Evolutionary conservation across 2,888 invertebrate species (phyloP).

Genomic region (Perithous albicinctus): DNA sequence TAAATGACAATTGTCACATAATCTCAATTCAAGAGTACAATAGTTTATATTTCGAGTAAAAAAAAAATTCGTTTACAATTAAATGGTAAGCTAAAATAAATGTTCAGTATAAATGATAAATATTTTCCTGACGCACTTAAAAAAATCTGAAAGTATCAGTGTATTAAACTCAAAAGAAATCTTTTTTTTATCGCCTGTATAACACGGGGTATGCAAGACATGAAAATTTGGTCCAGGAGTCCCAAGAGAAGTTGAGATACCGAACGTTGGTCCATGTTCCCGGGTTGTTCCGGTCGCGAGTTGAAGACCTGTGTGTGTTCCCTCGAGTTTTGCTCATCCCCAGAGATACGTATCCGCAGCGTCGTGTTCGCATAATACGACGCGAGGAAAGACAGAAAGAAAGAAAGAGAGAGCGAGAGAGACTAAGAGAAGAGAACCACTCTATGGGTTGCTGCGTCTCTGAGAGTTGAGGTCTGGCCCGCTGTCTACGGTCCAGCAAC

Average conservation of each 20-base stretch:
- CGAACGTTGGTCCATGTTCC: slow-evolving; percentile 17
- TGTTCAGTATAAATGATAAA: too few relatives aligned
- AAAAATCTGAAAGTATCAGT: not conserved
- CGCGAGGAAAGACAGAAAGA: not conserved
- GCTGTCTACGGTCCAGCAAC: slow-evolving; percentile 17
- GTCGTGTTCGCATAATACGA: slow-evolving; percentile 42
- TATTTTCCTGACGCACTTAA: too few relatives aligned
- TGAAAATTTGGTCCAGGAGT: slow-evolving; percentile 2
- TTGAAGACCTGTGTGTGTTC: slow-evolving; percentile 22
- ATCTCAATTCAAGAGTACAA: too few relatives aligned
- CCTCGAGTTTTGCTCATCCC: slow-evolving; percentile 46
- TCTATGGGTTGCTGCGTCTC: slow-evolving; percentile 3
- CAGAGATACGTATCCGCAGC: slow-evolving; percentile 37
- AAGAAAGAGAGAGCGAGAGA: slow-evolving; percentile 24
- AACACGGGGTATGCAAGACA: not conserved
- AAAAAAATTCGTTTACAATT: too few relatives aligned
- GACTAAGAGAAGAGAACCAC: not conserved
- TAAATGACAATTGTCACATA: too few relatives aligned
- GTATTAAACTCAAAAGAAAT: not conserved
- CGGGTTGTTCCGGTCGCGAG: slow-evolving; percentile 25
- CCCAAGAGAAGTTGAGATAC: not conserved
- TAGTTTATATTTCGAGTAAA: too few relatives aligned
- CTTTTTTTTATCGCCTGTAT: not conserved
- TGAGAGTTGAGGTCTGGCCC: slow-evolving; percentile 39
- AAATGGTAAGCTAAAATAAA: too few relatives aligned